Conservation (phyloP, 2,888 invertebrate genomes). For the Axea sp. region DNA sequence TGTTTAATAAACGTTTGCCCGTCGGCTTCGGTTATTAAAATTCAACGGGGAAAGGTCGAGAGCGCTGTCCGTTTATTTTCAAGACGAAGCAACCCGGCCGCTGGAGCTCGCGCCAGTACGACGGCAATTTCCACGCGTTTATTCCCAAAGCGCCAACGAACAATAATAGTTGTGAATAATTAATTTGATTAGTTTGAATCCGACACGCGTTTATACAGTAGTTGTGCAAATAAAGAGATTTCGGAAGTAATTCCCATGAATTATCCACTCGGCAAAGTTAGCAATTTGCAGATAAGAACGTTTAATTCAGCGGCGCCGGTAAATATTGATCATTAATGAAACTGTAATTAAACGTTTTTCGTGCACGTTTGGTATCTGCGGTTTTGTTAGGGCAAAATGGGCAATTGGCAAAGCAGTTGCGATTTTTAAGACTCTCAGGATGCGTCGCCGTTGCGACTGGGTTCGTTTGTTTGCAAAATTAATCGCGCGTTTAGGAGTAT, state of each 20-base stretch:
- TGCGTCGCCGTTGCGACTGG: too few species aligned
- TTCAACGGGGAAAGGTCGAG: slow-evolving; percentile 41
- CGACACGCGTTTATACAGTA: slow-evolving; percentile 2
- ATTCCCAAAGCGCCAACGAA: slow-evolving; percentile 10
- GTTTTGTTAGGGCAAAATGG: neutral
- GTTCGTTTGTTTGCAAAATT: too few species aligned
- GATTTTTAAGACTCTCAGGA: slow-evolving; percentile 2
- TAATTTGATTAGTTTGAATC: slow-evolving; percentile 18
- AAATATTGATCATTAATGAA: slow-evolving; percentile 33
- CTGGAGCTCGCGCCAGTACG: neutral
- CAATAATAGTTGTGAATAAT: slow-evolving; percentile 11
- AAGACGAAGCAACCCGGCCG: slow-evolving; percentile 11
- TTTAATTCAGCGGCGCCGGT: slow-evolving; percentile 18
- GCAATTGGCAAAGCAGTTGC: neutral
- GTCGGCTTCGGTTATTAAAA: slow-evolving; percentile 16
- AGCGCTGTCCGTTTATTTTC: slow-evolving; percentile 21
- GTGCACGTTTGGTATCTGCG: slow-evolving; percentile 3
- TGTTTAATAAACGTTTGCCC: slow-evolving; percentile 29
- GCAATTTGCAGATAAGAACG: slow-evolving; percentile 7
- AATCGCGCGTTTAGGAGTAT: too few species aligned
- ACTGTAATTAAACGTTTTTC: slow-evolving; percentile 23
- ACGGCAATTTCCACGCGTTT: slow-evolving; percentile 1
- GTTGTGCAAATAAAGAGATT: slow-evolving; percentile 18
- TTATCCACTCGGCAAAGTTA: slow-evolving; percentile 22
- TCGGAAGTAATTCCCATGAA: slow-evolving; percentile 13